Base-by-base conservation (phyloP, 2,797 vertebrate species). In the Diceros bicornis region DNA sequence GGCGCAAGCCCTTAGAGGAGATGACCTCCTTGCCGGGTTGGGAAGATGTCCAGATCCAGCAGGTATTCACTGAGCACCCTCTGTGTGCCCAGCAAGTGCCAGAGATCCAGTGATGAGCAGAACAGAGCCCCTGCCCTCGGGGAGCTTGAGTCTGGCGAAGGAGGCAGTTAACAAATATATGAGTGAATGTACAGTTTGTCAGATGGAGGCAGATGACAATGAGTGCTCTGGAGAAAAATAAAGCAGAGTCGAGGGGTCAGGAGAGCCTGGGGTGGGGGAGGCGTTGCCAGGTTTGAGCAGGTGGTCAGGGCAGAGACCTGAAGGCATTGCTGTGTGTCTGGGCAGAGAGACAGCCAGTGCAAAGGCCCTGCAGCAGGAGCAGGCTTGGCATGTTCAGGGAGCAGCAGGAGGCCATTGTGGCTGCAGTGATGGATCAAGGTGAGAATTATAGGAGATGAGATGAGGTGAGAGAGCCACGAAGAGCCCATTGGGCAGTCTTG, bases 41-140 rank as follows among this genome's bases (percentile, higher is more conserved):
- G 34, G 29, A 8, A 23, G 29, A 13, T 11, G 8, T 12, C 0
- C 2, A 1, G 29, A 12, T 17, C 9, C 11, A 1, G 41, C 29
- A 10, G 7, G 17, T 16, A 18, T 8, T 59, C 32, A 6, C 79
- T 3, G 27, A 50, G 17, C 18, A 0, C 27, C 37, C 25, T 17
- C 20, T 0, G 6, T 6, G 18, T 37, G 13, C 13, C 7, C 0
- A 6, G 4, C 1, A 20, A 9, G 34, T 16, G 55, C 62, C 2
- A 0, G 18, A 25, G 72, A 16, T 1, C 3, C 47, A 18, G 12
- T 8, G 3, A 20, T 11, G n/a, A 64, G 64, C 9, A 7, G 86
- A 41, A 1, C 5, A 3, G 66, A 16, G 61, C 29, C 61, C 79
- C 50, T 81, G 72, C 25, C 50, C 52, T 37, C 25, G 0, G 89